Evolutionary conservation across 2,797 vertebrate genomes (phyloP).

Genomic region (Phrynocephalus guinanensis): DNA sequence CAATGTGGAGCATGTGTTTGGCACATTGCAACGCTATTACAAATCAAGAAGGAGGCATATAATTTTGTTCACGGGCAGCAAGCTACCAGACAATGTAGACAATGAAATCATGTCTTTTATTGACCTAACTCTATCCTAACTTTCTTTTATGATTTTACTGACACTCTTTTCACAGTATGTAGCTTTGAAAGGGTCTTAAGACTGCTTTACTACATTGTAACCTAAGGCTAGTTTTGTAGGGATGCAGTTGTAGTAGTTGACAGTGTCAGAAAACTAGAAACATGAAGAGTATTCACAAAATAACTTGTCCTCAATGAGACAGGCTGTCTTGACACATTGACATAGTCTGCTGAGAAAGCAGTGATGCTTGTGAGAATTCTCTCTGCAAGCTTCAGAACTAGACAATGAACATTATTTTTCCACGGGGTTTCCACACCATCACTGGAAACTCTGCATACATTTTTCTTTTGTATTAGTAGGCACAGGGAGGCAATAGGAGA

Average conservation of each 20-base stretch:
- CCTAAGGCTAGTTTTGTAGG: constrained; percentile 35
- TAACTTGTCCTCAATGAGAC: too few relatives aligned
- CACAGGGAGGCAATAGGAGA: too few relatives aligned
- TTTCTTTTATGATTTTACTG: constrained; percentile 38
- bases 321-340: too few relatives aligned
- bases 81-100: constrained; percentile 32
- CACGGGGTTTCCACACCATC: too few relatives aligned
- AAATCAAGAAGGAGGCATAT: constrained; percentile 12
- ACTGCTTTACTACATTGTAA: constrained; percentile 22
- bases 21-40: neutral
- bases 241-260: constrained; percentile 4
- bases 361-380: too few relatives aligned
- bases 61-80: constrained; percentile 33
- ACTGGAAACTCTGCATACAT: too few relatives aligned
- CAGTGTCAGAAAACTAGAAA: constrained; percentile 22
- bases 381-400: too few relatives aligned
- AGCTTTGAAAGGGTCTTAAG: constrained; percentile 42
- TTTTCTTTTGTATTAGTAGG: too few relatives aligned
- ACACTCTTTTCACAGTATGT: constrained; percentile 59
- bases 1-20: neutral
- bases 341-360: too few relatives aligned
- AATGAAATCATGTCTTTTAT: constrained; percentile 57
- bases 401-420: too few relatives aligned
- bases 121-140: constrained; percentile 47
- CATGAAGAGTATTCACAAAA: neutral